These are phyloP conservation scores for Lagorchestes hirsutus DNA, from an alignment of 2,797 vertebrate species.

Conservation along the genomic window DNA sequence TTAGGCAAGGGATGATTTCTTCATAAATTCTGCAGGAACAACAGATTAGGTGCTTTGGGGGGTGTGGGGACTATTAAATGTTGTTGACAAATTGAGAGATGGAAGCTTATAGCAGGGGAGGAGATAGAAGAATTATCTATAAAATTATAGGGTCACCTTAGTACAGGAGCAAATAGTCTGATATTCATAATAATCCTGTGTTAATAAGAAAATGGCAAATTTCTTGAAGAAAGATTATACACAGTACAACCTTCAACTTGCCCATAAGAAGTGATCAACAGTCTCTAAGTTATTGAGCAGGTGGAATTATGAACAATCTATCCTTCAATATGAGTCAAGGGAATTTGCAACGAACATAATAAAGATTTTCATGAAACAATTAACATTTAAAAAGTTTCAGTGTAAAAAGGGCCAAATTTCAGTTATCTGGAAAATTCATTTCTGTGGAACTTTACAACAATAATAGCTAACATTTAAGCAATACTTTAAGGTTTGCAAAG, in stretches of 20 bases:
- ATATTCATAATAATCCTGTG: not conserved
- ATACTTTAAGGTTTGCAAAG: not conserved
- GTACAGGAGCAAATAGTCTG: not conserved
- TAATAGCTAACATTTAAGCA: not conserved
- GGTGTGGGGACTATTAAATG: not conserved
- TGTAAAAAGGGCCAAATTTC: not conserved
- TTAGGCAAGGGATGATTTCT: not conserved
- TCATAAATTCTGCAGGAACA: not conserved
- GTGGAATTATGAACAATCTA: not conserved
- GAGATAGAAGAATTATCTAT: conserved; percentile 10
- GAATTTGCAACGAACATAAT: not conserved
- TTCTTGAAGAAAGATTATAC: not conserved
- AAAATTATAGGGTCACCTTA: not conserved
- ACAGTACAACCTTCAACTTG: not conserved
- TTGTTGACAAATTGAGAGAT: conserved; percentile 10
- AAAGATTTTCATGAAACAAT: not conserved
- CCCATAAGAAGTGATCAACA: not conserved
- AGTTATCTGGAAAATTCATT: not conserved
- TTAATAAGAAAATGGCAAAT: conserved; percentile 27
- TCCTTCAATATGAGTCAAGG: not conserved
- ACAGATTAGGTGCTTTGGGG: not conserved
- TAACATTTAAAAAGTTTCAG: not conserved
- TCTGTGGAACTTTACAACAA: not conserved
- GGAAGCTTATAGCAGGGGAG: not conserved
- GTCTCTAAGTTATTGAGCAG: not conserved